Percentiles rank a stretch among this genome's conserved stretches.
Evolutionary conservation across 37 sponge, comb jelly and placozoan species (phyloP).

Genomic region (Corticium candelabrum): DNA sequence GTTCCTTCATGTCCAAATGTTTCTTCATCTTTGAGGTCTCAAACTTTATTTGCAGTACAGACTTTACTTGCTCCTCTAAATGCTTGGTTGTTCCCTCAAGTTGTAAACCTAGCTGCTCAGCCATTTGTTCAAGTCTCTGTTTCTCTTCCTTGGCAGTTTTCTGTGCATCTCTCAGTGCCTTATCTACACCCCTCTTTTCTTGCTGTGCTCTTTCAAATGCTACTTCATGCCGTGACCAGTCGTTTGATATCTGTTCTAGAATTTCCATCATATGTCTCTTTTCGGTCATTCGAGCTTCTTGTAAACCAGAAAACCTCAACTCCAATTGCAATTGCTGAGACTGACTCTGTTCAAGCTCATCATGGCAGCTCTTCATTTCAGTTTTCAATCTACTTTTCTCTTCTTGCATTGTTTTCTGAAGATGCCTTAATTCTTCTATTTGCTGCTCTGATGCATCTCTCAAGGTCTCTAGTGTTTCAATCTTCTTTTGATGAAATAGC

Average conservation of each 20-base stretch:
- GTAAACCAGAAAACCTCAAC: neutral
- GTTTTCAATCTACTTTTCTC: neutral
- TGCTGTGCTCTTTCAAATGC: neutral
- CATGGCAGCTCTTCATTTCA: neutral
- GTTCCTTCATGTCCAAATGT: too few relatives aligned
- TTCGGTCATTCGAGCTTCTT: neutral
- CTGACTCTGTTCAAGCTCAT: neutral
- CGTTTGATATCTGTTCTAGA: neutral
- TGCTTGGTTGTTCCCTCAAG: neutral
- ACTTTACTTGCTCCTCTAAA: neutral
- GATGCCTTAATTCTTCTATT: neutral
- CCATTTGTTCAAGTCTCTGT: neutral
- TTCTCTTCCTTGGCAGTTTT: neutral
- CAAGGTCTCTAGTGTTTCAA: neutral
- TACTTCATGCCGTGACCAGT: neutral
- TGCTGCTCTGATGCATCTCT: neutral
- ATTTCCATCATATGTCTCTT: neutral
- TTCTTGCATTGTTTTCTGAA: neutral
- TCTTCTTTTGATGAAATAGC: neutral
- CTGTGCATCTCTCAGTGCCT: neutral
- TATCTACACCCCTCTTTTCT: neutral
- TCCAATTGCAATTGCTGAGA: neutral
- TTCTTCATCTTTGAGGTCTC: too few relatives aligned
- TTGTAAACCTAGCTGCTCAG: neutral
- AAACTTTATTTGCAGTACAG: too few relatives aligned